These are phyloP conservation scores for Macrotrachela quadricornifera DNA, from an alignment of 1,140 invertebrate species.

Conservation along the genomic window DNA sequence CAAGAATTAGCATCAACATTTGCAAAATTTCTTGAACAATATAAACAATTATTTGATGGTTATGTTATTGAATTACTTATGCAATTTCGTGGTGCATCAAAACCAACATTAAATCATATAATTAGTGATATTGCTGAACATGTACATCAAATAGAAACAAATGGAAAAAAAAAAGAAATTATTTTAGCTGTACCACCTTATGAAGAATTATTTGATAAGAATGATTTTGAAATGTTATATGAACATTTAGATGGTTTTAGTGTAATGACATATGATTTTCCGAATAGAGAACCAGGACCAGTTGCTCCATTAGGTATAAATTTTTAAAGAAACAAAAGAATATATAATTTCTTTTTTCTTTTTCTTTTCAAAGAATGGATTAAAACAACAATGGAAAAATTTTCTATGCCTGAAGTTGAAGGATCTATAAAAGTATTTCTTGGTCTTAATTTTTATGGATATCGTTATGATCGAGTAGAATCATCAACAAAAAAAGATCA, in stretches of 20 bases:
- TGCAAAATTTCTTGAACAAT: background rate
- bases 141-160: background rate
- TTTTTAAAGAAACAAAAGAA: background rate
- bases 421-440: conserved; percentile 55
- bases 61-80: conserved; percentile 68
- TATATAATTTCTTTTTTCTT: conserved; percentile 54
- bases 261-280: conserved; percentile 85
- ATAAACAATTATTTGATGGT: conserved; percentile 44
- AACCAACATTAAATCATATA: conserved; percentile 21
- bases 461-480: conserved; percentile 53
- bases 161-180: conserved; percentile 16
- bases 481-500: conserved; percentile 27
- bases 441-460: conserved; percentile 80
- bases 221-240: conserved; percentile 53
- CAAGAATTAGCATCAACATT: conserved; percentile 16
- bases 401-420: conserved; percentile 35
- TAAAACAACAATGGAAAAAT: conserved; percentile 47
- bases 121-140: background rate
- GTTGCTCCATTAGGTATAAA: background rate
- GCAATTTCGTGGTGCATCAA: conserved; percentile 46
- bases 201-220: conserved; percentile 40
- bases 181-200: conserved; percentile 62
- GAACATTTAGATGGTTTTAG: conserved; percentile 59
- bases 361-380: no score
- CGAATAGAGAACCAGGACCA: conserved; percentile 28